Conservation (phyloP, 2,797 vertebrate species). For the Peromyscus aztecus region DNA sequence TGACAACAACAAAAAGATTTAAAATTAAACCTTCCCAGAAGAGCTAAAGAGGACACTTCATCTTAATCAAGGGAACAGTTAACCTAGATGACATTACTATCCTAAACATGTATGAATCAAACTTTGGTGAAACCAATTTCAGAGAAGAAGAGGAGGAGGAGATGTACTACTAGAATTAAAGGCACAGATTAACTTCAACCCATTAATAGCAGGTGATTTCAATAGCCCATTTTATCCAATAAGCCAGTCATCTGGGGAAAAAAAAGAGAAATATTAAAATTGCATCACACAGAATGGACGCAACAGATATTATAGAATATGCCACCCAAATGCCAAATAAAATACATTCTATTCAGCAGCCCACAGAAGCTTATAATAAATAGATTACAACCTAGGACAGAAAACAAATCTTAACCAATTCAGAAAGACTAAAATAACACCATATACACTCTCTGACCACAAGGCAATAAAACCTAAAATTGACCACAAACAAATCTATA, state of each 20-base stretch:
- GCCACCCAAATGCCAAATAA: neutral
- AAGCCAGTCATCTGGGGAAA: neutral
- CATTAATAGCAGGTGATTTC: neutral
- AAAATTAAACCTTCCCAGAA: neutral
- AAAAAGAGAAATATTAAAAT: neutral
- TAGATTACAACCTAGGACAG: neutral
- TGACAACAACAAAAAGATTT: neutral
- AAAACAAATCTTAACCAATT: neutral
- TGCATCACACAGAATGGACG: neutral
- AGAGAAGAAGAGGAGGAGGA: neutral
- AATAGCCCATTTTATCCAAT: neutral
- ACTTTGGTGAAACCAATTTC: neutral
- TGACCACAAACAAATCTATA: neutral
- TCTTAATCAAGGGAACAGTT: neutral
- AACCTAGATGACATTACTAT: neutral
- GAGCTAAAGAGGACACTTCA: neutral
- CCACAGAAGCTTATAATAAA: neutral
- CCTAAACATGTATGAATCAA: neutral
- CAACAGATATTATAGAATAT: neutral
- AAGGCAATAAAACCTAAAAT: neutral
- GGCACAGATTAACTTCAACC: neutral
- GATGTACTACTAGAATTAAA: neutral
- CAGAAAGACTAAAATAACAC: neutral
- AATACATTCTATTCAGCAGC: neutral
- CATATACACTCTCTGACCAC: neutral